phyloP scores from a whole-genome alignment of 2,113 vertebrate genomes.

The Pelvicachromis taeniatus region DNA sequence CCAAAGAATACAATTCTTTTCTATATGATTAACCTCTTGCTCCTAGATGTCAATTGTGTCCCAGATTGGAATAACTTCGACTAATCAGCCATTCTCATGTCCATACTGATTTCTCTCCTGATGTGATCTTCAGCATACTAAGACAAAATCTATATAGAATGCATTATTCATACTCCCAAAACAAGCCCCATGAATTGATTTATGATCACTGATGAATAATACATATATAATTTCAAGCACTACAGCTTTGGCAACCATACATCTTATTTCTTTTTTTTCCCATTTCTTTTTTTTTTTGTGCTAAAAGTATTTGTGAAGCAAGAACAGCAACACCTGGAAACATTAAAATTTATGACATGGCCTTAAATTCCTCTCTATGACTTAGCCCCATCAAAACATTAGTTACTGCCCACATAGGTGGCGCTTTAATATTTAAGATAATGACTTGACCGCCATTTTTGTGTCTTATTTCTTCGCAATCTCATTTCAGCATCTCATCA shows the following conservation, averaged over 20 bases:
- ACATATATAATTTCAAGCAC: not conserved
- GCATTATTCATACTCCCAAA: constrained; percentile 29
- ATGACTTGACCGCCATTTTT: not conserved
- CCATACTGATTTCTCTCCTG: not conserved
- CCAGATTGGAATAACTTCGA: not conserved
- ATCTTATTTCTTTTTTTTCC: fast-evolving
- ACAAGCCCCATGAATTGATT: not conserved
- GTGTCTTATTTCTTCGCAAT: not conserved
- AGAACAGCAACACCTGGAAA: not conserved
- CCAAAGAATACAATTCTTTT: not conserved
- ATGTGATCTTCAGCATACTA: not conserved
- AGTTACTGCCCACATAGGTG: not conserved
- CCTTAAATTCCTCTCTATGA: not conserved
- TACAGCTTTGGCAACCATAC: not conserved
- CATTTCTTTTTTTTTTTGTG: too few species aligned
- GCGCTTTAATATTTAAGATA: not conserved
- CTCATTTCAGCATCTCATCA: not conserved
- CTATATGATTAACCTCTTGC: not conserved
- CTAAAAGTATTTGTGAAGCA: not conserved
- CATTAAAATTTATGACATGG: not conserved
- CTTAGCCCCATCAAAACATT: fast-evolving
- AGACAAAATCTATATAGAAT: constrained; percentile 36
- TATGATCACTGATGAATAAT: not conserved
- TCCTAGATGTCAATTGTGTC: not conserved
- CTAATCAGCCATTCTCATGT: not conserved